phyloP scores from a whole-genome alignment of 2,888 invertebrate species.

The Rotaria socialis region DNA sequence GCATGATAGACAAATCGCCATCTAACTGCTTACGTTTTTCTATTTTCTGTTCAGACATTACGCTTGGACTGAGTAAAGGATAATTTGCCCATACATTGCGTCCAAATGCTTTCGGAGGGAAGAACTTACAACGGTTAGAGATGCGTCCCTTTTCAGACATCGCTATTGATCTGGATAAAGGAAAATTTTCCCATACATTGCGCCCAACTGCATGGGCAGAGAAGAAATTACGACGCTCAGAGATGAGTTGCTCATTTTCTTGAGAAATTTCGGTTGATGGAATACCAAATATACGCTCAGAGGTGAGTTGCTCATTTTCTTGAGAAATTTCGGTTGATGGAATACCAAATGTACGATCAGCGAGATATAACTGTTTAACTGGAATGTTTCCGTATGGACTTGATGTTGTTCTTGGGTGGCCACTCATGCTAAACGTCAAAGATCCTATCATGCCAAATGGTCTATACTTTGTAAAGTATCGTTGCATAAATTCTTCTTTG shows the following conservation, averaged over 20 bases:
- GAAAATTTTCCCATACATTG: too few relatives aligned
- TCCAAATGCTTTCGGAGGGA: too few relatives aligned
- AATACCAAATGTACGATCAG: background rate
- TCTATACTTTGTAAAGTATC: background rate
- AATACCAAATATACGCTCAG: background rate
- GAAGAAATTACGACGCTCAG: background rate
- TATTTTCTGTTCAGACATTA: background rate
- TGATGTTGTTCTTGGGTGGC: background rate
- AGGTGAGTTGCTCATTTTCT: background rate
- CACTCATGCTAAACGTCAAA: background rate
- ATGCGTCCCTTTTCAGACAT: too few relatives aligned
- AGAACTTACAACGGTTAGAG: too few relatives aligned
- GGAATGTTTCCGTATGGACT: background rate
- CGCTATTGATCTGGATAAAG: too few relatives aligned
- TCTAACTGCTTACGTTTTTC: background rate
- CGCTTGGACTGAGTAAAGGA: background rate
- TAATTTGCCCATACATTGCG: background rate
- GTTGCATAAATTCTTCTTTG: background rate
- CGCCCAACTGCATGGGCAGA: too few relatives aligned
- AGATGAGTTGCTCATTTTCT: background rate
- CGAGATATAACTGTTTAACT: background rate
- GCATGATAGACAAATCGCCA: background rate
- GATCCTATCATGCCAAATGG: background rate
- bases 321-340: background rate
- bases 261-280: background rate